Percentiles rank a stretch among this genome's conserved stretches.
Evolutionary conservation across 2,113 vertebrate species (phyloP).

Genomic region (Paedocypris sp.): DNA sequence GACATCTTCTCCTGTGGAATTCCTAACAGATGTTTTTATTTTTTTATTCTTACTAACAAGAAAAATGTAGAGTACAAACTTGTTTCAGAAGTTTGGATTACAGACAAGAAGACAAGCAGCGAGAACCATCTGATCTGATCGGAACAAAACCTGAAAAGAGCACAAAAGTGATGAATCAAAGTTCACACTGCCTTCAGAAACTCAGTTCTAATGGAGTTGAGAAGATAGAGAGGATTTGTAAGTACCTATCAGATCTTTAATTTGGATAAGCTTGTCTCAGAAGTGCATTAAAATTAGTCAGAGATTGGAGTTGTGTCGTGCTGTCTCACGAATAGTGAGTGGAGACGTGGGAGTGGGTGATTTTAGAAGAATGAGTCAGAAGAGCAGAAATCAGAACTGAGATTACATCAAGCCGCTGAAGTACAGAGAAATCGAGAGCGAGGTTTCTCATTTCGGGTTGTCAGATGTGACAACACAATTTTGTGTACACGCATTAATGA

Average conservation of each 20-base stretch:
- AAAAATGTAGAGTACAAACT: not conserved
- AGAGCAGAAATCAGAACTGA: conserved; percentile 9
- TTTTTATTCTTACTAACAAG: not conserved
- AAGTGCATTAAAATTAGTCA: conserved; percentile 6
- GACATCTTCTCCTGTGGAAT: not conserved
- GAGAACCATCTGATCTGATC: too few relatives aligned
- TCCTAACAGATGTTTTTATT: conserved; percentile 10
- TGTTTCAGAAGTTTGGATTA: too few relatives aligned
- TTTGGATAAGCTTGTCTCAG: not conserved
- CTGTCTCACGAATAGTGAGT: conserved; percentile 9
- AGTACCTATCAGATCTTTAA: not conserved
- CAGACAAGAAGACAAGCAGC: too few relatives aligned
- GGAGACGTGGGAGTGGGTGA: conserved; percentile 11
- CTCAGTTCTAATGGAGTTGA: not conserved
- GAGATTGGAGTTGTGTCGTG: conserved; percentile 1
- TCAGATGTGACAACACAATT: not conserved
- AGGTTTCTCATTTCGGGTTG: conserved; percentile 7
- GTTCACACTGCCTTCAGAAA: not conserved
- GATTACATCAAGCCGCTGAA: conserved; percentile 3
- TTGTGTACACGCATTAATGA: too few relatives aligned
- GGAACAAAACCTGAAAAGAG: too few relatives aligned
- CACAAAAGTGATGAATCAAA: not conserved
- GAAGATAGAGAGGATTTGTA: not conserved
- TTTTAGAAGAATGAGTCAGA: conserved; percentile 29
- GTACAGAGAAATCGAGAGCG: conserved; percentile 1